Base-by-base conservation (phyloP, 2,113 vertebrate genomes). In the Delphinus delphis region DNA sequence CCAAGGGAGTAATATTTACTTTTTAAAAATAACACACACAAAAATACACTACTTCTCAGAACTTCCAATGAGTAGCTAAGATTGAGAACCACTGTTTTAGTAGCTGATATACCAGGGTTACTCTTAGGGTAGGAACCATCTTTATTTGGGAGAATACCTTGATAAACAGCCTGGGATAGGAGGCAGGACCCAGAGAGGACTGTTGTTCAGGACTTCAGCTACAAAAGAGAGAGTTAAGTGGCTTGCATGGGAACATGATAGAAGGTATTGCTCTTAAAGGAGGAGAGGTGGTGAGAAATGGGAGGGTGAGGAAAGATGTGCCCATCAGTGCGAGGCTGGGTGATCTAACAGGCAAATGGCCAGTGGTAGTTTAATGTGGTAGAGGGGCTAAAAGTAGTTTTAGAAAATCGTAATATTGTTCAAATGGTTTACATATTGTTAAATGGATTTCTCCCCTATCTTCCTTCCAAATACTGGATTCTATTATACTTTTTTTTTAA, bases 391-490 rank as follows among this genome's bases (percentile, higher is more conserved):
- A 77, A 88, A 47, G 26, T 79, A 79, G 77, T 55, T 71, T 67
- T 31, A 3, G 4, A 80, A 96, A 90, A 76, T 70, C n/a, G 11
- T 70, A 80, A 83, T 73, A 77, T 81, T 81, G 14, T 77, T 86
- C 71, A 70, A 92, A 77, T 80, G 81, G 26, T 85, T 97, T 96
- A 65, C 4, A 65, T 67, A 60, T 76, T 92, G 38, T 84, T 84
- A 17, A 68, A 60, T 76, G 8, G 93, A 77, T n/a, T 93, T 73
- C 8, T 81, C 28, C 6, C 81, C n/a, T 36, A 77, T 53, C 33
- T 92, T 84, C 13, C 20, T 82, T 90, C 28, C 50, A 92, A 90
- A 90, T 79, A 9, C 11, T 89, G 83, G 18, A 91, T 96, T 93
- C 7, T 92, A 15, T 85, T 94, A 53, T 18, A 53, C 50, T 50